These are phyloP conservation scores for Rana temporaria DNA, from an alignment of 2,113 vertebrate species.

Conservation along the genomic window DNA sequence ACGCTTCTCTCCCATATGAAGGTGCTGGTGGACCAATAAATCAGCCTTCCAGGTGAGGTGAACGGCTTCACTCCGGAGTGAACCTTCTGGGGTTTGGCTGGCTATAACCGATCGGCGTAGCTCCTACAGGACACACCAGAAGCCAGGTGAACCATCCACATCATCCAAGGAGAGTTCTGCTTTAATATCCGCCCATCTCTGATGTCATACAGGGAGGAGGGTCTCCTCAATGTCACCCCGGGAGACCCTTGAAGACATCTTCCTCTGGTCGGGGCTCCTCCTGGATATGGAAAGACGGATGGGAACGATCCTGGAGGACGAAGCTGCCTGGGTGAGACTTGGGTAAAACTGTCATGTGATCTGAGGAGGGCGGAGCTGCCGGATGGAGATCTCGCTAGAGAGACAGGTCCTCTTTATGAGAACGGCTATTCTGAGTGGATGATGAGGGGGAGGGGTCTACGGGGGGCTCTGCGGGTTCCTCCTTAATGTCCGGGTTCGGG, in stretches of 20 bases:
- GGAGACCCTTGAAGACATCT: background rate
- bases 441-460: no score
- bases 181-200: no score
- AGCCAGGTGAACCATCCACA: background rate
- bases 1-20: constrained; percentile 58
- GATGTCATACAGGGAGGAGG: background rate
- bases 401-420: no score
- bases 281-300: background rate
- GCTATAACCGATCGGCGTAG: constrained; percentile 65
- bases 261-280: background rate
- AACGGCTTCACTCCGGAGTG: constrained; percentile 39
- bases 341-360: background rate
- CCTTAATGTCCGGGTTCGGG: no score
- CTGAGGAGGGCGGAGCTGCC: no score
- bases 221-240: background rate
- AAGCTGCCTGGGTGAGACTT: background rate
- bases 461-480: no score
- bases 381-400: no score
- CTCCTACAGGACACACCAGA: constrained; percentile 17
- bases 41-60: no score
- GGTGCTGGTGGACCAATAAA: no score
- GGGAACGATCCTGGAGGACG: no score
- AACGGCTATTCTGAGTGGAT: no score
- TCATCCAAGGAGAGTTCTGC: no score
- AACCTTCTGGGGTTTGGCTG: constrained; percentile 63